Base-by-base conservation (phyloP, 2,888 invertebrate species). In the Ophion ellenae region DNA sequence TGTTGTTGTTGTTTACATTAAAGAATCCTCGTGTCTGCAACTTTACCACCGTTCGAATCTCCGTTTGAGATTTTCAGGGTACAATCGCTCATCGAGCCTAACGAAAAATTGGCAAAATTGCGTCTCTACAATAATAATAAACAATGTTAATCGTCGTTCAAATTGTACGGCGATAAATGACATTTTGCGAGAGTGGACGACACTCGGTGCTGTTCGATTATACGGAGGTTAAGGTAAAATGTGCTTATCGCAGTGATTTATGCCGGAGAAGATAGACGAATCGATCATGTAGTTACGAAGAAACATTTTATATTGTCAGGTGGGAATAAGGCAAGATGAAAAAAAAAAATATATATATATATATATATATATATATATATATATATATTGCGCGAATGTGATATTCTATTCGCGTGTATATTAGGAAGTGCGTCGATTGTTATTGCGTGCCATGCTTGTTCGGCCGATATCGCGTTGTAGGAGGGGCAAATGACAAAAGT, bases 371-470 rank as follows among this genome's bases (percentile, higher is more conserved):
- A 24, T 24, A 24, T 24, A n/a, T 7, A 70, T 70, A 53, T 3
- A 53, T 20, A 24, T 53, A 53, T 69, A 80, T 75, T 83, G 47
- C 73, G 71, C 81, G 66, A 87, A 85, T 85, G 85, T 85, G 83
- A 83, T 85, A 85, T 78, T 87, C 69, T 77, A 69, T 86, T 32
- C 73, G 74, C 57, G 76, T 81, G 28, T 74, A 57, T 53, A 57
- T 36, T 24, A 73, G 20, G n/a, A 24, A 28, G 45, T 63, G 47
- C 63, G 77, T 75, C 77, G 74, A 36, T 66, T 74, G 28, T 80
- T 77, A 77, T 85, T 40, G 40, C 83, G 85, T 87, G 85, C 87
- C 85, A 85, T 85, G 85, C 80, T 85, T 83, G 77, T 80, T 85
- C 74, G 74, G 2, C 80, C 75, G 81, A 78, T 76, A 77, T 20